Conservation (phyloP, 2,113 vertebrate species). For the Bombycilla garrulus region DNA sequence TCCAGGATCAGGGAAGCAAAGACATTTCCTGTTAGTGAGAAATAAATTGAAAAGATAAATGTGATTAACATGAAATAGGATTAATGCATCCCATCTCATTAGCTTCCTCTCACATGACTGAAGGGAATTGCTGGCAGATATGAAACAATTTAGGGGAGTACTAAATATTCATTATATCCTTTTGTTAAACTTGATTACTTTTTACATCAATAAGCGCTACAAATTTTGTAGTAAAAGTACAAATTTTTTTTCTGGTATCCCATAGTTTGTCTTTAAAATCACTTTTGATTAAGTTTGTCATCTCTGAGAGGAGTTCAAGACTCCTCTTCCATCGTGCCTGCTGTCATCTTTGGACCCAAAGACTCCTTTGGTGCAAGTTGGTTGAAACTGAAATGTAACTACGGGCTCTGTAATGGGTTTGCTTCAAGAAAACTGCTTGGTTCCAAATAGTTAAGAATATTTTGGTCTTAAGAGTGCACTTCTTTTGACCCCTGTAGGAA, state of each 20-base stretch:
- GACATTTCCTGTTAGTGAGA: background rate
- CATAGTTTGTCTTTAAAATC: background rate
- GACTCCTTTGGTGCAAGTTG: background rate
- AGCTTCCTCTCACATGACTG: background rate
- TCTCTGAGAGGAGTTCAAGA: background rate
- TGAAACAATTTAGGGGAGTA: background rate
- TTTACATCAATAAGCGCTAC: background rate
- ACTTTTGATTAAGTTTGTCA: background rate
- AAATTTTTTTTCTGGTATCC: background rate
- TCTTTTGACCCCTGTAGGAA: conserved; percentile 55
- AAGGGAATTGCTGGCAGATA: background rate
- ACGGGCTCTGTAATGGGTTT: background rate
- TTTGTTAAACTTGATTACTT: background rate
- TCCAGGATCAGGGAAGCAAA: background rate
- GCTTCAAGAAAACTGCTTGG: background rate
- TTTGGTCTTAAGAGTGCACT: background rate
- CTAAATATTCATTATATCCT: background rate
- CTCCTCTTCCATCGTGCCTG: background rate
- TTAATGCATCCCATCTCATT: background rate
- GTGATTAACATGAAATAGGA: background rate
- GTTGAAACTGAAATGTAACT: background rate
- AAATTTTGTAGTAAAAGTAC: background rate
- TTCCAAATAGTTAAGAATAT: background rate
- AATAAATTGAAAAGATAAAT: background rate
- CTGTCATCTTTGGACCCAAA: background rate